Base-by-base conservation (phyloP, 2,113 vertebrate species). In the Eudyptes chrysolophus region DNA sequence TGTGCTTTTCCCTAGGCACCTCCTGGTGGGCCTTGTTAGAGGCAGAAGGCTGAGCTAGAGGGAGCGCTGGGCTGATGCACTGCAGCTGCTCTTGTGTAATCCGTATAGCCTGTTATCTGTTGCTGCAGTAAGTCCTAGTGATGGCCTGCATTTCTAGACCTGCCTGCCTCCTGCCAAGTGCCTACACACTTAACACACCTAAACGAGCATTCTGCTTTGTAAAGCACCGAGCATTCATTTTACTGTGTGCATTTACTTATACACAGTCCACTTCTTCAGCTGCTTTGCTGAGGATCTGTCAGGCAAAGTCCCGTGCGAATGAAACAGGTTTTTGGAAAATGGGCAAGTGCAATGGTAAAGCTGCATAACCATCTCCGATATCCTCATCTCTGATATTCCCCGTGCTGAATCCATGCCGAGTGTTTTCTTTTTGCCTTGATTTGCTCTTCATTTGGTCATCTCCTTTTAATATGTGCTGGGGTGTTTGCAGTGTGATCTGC, bases 41-140 rank as follows among this genome's bases (percentile, higher is more conserved):
- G 57, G 78, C 83, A 93, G 77, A 60, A 93, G 62, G 81, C 89
- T 95, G 93, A 93, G 97, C 93, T 94, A 94, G 94, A 93, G 97
- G 93, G 97, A 97, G 94, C 96, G 96, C 71, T 96, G 96, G 89
- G 93, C 90, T 83, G 85, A 79, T 32, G 81, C 69, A 18, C 86
- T 93, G 93, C 92, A 84, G 83, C 87, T 79, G 90, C 87, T 48
- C 68, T 78, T 82, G 64, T 65, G 72, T 65, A 75, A 26, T 54
- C 84, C 38, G 0, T 42, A 10, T 42, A 94, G 65, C 42, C 92
- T 77, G 60, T 62, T 87, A 3, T 46, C 58, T 78, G 52, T 26
- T 65, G 86, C 89, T 94, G 88, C 83, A 90, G 86, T 66, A 85
- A 57, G 92, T 84, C 48, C 36, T 29, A 52, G 89, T 3, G 19